Evolutionary conservation across 2,113 vertebrate genomes (phyloP).

Genomic region (Verasper variegatus): DNA sequence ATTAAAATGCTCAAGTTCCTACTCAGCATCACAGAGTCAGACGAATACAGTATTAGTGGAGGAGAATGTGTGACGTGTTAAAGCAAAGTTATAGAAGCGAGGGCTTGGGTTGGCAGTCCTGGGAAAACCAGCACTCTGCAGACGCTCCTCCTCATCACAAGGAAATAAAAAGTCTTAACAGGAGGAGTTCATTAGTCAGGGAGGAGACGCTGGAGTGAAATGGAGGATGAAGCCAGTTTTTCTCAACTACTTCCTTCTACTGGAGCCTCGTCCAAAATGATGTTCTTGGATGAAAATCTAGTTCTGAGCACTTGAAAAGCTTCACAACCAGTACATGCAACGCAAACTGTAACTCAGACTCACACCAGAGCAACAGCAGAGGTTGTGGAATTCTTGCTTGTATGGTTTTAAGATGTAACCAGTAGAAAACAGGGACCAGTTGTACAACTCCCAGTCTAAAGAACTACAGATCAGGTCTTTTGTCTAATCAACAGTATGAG

Average conservation of each 20-base stretch:
- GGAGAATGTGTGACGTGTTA: constrained; percentile 22
- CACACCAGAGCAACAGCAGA: background rate
- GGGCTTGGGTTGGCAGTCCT: background rate
- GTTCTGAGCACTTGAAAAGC: background rate
- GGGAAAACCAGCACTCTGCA: background rate
- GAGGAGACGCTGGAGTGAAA: constrained; percentile 30
- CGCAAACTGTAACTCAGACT: background rate
- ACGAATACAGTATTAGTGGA: constrained; percentile 4
- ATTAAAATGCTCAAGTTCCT: too few relatives aligned
- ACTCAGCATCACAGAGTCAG: background rate
- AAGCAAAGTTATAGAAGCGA: background rate
- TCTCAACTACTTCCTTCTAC: constrained; percentile 20
- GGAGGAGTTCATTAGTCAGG: constrained; percentile 26
- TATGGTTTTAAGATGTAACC: background rate
- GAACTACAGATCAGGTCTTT: background rate
- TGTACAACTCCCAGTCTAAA: background rate
- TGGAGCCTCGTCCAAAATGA: constrained; percentile 2
- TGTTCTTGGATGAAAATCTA: background rate
- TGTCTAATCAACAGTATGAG: too few relatives aligned
- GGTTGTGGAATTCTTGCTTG: background rate
- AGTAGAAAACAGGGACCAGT: background rate
- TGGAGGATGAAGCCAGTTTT: constrained; percentile 20
- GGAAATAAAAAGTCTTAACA: background rate
- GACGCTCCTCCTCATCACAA: background rate
- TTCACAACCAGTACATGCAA: background rate